Base-by-base conservation (phyloP, 2,888 invertebrate species). In the Drosophila affinis region DNA sequence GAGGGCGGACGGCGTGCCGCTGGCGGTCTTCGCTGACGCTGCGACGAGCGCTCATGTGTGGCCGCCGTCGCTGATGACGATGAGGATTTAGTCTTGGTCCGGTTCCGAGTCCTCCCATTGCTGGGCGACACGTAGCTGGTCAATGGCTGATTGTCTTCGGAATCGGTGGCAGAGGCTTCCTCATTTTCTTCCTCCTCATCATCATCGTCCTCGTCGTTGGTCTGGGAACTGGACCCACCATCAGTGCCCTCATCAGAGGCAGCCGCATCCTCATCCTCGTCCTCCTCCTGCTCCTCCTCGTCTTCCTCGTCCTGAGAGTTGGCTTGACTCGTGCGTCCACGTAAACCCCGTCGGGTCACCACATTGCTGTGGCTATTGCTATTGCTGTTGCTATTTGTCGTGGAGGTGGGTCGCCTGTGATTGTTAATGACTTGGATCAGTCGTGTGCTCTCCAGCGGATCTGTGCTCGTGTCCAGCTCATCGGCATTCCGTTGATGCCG, bases 141-240 rank as follows among this genome's bases (percentile, higher is more conserved):
- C 70, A 94, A 74, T 54, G 91, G 91, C 78, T 92, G 92, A 88
- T 93, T 91, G 81, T 92, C 92, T 64, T 92, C 91, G 1, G 91
- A 91, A 62, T 91, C 92, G 32, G 90, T 89, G 60, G 87, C 89
- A 68, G 91, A 86, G 39, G 39, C 39, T n/a, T 39, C n/a, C 39
- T 39, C 39, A n/a, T 39, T 39, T 7, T 39, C 39, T 3, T 39
- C n/a, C 39, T 88, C 79, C 18, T 79, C 74, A 21, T 83, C 77
- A 6, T 79, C 74, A 1, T 75, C 82, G 7, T 61, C 72, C 12
- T 69, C 67, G 9, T 77, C 75, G 56, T 59, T 74, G 45, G 47
- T 59, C 14, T 87, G 79, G 5, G 81, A 76, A 39, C 87, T 91
- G 9, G 91, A 90, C 14, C 89, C 89, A 3, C 91, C 91, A 64